Percentiles rank a stretch among this genome's conserved stretches.
Conservation (phyloP, 2,797 vertebrate species). For the Chloroceryle inda region DNA sequence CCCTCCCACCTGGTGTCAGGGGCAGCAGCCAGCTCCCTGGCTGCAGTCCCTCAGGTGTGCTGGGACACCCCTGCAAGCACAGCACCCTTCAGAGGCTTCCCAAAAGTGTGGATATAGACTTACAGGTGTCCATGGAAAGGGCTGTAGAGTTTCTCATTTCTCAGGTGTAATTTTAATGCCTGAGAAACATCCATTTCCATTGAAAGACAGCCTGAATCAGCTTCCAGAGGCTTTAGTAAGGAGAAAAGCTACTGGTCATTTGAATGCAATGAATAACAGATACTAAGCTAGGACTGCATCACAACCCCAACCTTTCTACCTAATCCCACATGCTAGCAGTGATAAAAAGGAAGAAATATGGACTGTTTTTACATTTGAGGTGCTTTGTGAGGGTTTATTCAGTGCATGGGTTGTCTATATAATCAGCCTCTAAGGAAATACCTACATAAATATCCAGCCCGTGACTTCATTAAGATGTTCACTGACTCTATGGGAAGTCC, state of each 20-base stretch:
- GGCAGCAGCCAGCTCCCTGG: neutral
- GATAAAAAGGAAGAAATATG: neutral
- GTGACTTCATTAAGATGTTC: conserved; percentile 55
- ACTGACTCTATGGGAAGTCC: conserved; percentile 34
- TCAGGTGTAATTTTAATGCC: neutral
- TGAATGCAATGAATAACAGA: neutral
- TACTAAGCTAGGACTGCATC: neutral
- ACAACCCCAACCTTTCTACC: neutral
- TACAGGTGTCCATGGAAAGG: neutral
- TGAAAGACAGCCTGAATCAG: neutral
- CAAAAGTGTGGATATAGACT: neutral
- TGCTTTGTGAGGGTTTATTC: neutral
- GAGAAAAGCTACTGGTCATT: neutral
- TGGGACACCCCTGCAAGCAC: neutral
- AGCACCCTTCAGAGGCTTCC: neutral
- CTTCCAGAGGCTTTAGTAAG: neutral
- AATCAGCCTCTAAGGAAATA: conserved; percentile 19
- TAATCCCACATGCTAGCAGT: neutral
- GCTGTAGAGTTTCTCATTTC: neutral
- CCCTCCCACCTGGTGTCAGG: neutral
- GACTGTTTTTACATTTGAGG: neutral
- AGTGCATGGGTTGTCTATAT: neutral
- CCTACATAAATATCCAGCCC: conserved; percentile 2
- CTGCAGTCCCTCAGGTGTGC: rapidly evolving
- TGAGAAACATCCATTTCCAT: neutral